Conservation (phyloP, 23 tunicate genomes). For the Halocynthia roretzi region DNA sequence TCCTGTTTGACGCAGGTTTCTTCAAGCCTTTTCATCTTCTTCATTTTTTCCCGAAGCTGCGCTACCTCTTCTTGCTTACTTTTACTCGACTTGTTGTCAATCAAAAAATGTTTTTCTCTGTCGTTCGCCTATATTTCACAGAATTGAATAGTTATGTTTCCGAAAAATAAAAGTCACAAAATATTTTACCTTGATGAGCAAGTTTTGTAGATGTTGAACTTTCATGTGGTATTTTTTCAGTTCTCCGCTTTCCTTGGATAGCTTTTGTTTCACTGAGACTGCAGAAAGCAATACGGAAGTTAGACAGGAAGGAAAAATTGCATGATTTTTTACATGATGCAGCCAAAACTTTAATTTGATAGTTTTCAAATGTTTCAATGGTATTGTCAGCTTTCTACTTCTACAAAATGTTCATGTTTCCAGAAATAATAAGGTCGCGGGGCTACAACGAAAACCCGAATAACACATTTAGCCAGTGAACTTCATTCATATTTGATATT, state of each 20-base stretch:
- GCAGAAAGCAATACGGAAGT: constrained; percentile 4
- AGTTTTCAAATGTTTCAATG: too few relatives aligned
- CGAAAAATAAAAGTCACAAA: neutral
- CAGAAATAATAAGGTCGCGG: too few relatives aligned
- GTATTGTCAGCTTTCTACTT: too few relatives aligned
- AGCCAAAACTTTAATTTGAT: too few relatives aligned
- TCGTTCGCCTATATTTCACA: constrained; percentile 60
- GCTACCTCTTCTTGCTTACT: constrained; percentile 26
- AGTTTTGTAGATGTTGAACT: constrained; percentile 88
- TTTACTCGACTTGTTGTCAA: constrained; percentile 14
- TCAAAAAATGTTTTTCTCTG: constrained; percentile 69
- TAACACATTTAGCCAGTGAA: too few relatives aligned
- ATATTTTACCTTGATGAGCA: constrained; percentile 59
- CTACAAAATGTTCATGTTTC: too few relatives aligned
- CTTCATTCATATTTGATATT: too few relatives aligned
- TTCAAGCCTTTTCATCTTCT: constrained; percentile 58
- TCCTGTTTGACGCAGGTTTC: constrained; percentile 79
- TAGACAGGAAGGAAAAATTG: neutral
- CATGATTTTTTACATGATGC: too few relatives aligned
- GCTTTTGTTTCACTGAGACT: constrained; percentile 63
- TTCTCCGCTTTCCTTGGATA: constrained; percentile 58
- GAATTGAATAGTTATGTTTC: neutral
- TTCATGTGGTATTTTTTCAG: constrained; percentile 70
- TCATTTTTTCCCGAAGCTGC: constrained; percentile 38
- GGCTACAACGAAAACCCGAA: too few relatives aligned